Evolutionary conservation across 2,113 vertebrate species (phyloP).

Genomic region (Peromyscus leucopus): DNA sequence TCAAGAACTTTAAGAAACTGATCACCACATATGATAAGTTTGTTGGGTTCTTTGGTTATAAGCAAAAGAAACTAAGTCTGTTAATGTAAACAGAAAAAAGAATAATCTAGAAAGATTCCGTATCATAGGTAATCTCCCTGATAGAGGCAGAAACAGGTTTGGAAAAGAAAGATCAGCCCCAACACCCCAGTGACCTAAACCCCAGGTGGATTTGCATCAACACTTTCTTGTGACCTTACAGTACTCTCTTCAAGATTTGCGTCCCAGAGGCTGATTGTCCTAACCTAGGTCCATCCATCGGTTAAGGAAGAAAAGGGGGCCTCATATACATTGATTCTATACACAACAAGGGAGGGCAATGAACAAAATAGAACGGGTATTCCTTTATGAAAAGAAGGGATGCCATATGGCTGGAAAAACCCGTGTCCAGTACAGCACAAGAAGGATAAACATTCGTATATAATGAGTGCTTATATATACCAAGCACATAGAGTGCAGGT

Average conservation of each 20-base stretch:
- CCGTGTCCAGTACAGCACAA: neutral
- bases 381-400: neutral
- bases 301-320: neutral
- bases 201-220: neutral
- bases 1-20: slow-evolving; percentile 34
- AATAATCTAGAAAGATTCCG: neutral
- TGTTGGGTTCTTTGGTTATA: slow-evolving; percentile 46
- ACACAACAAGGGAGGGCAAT: neutral
- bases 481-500: neutral
- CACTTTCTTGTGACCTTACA: neutral
- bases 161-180: neutral
- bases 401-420: neutral
- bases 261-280: neutral
- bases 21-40: slow-evolving; percentile 33
- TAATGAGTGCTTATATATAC: neutral
- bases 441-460: neutral
- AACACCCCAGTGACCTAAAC: neutral
- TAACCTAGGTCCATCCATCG: neutral
- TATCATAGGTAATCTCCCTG: neutral
- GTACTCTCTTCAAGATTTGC: neutral
- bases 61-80: slow-evolving; percentile 31
- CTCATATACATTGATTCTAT: neutral
- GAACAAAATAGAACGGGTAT: neutral
- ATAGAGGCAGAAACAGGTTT: neutral
- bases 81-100: slow-evolving; percentile 27